Conservation (phyloP, 2,888 invertebrate genomes). For the Ferdinandea cuprea region DNA sequence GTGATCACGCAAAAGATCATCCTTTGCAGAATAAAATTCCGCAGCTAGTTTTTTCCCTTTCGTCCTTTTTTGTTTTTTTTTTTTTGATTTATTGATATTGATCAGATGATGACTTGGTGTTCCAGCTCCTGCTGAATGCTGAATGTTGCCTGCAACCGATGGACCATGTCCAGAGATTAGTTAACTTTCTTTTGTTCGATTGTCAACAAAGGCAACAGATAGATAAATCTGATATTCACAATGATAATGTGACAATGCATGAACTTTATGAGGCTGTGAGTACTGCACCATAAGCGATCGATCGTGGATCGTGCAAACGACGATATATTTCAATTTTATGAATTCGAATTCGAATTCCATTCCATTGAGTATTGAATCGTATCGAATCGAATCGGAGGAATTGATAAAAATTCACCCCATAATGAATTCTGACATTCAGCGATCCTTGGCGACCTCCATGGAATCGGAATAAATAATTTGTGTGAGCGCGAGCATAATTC, state of each 20-base stretch:
- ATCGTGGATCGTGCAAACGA: slow-evolving; percentile 31
- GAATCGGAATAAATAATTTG: slow-evolving; percentile 39
- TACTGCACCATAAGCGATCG: not conserved
- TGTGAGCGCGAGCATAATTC: slow-evolving; percentile 15
- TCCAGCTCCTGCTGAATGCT: not conserved
- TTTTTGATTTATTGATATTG: slow-evolving; percentile 70
- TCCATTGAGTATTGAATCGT: no score
- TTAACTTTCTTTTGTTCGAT: slow-evolving; percentile 65
- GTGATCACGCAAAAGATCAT: slow-evolving; percentile 70
- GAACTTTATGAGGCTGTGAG: slow-evolving; percentile 59
- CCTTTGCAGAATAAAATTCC: slow-evolving; percentile 56
- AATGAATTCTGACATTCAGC: slow-evolving; percentile 60
- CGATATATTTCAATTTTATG: slow-evolving; percentile 66
- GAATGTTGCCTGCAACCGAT: no score
- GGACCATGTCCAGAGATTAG: slow-evolving; percentile 69
- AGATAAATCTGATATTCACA: slow-evolving; percentile 41
- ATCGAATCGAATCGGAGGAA: no score
- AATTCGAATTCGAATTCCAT: slow-evolving; percentile 20
- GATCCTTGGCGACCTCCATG: slow-evolving; percentile 55
- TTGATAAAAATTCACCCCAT: slow-evolving; percentile 35
- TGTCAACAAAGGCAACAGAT: slow-evolving; percentile 47
- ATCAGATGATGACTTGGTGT: slow-evolving; percentile 61
- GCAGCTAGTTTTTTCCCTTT: not conserved
- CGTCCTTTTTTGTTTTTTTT: slow-evolving; percentile 14
- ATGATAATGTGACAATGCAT: slow-evolving; percentile 68